Percentiles rank a stretch among this genome's conserved stretches.
Evolutionary conservation across 2,797 vertebrate genomes (phyloP).

Genomic region (Brotogeris chrysoptera): DNA sequence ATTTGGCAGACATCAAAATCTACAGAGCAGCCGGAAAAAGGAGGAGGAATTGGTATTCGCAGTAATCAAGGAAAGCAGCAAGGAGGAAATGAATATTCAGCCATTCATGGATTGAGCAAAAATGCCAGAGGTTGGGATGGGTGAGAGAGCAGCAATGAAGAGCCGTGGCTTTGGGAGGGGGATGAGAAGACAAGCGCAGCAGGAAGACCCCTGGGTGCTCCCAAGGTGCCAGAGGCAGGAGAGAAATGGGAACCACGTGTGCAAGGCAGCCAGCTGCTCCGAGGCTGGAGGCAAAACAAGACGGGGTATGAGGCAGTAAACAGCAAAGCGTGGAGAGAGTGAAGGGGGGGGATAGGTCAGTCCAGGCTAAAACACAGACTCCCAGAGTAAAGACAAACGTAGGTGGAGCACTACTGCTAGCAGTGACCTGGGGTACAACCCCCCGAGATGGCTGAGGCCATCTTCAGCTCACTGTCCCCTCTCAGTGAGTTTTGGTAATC

Average conservation of each 20-base stretch:
- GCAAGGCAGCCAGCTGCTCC: constrained; percentile 39
- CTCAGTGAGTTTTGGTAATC: background rate
- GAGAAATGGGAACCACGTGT: constrained; percentile 44
- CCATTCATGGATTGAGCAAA: constrained; percentile 52
- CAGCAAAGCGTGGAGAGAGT: background rate
- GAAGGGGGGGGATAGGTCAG: background rate
- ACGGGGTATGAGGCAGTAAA: background rate
- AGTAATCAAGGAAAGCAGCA: constrained; percentile 29
- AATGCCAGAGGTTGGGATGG: constrained; percentile 67
- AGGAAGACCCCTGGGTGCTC: constrained; percentile 40
- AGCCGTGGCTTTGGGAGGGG: constrained; percentile 25
- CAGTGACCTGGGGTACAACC: background rate
- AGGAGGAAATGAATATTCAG: constrained; percentile 69
- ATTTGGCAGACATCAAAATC: constrained; percentile 61
- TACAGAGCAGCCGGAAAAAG: constrained; percentile 61
- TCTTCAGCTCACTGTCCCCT: background rate
- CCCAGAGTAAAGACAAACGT: background rate
- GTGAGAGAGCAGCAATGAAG: constrained; percentile 46
- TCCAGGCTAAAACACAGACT: background rate
- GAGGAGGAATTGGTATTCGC: constrained; percentile 69
- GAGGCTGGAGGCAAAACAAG: constrained; percentile 13
- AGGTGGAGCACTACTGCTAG: background rate
- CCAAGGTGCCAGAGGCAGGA: constrained; percentile 49
- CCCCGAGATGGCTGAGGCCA: background rate
- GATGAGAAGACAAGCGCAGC: background rate